Evolutionary conservation across 2,888 invertebrate species (phyloP), one percentile per base, ranked within the genome.

Genomic region (Cerastis rubricosa): DNA sequence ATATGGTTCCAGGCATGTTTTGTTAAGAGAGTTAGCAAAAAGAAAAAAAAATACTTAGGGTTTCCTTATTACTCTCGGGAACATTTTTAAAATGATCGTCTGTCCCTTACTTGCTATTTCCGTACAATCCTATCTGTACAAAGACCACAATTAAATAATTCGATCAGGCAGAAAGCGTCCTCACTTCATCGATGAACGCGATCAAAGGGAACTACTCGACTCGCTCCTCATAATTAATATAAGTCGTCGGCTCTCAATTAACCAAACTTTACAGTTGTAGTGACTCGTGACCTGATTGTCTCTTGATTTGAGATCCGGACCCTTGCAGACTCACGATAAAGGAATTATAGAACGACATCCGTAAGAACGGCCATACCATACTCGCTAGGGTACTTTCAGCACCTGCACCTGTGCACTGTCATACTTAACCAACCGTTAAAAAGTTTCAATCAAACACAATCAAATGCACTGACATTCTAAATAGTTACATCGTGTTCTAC

Each of bases 161-260:
- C 69, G 12, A 63, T 78, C 49, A 75, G 22, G 8, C 47, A 66
- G 59, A 54, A 65, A 71, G 66, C 68, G 45, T 66, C 40, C 80
- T 51, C 19, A 47, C 9, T 69, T 22, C 47, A 43, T 25, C 77
- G 74, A 71, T 70, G 59, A 73, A 43, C 29, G 29, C 19, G 29
- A 76, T 86, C 71, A 81, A 76, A 78, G 71, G 29, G 9, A 25
- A 45, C 74, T 3, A 12, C 19, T 47, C 47, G 64, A 29, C 57
- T 72, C 68, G 72, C 72, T 74, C 40, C 22, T 29, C 25, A 17
- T 66, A 71, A 78, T 80, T 78, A 78, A 86, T 78, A 75, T 82
- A 71, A 8, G 69, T 67, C 72, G 54, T 74, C 67, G 54, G 63
- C 59, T 65, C 51, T 51, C 67, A 59, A 84, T 71, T 59, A 71